Evolutionary conservation across 2,888 invertebrate genomes (phyloP), one percentile per base, ranked within the genome.

Genomic region (Aphidius colemani): DNA sequence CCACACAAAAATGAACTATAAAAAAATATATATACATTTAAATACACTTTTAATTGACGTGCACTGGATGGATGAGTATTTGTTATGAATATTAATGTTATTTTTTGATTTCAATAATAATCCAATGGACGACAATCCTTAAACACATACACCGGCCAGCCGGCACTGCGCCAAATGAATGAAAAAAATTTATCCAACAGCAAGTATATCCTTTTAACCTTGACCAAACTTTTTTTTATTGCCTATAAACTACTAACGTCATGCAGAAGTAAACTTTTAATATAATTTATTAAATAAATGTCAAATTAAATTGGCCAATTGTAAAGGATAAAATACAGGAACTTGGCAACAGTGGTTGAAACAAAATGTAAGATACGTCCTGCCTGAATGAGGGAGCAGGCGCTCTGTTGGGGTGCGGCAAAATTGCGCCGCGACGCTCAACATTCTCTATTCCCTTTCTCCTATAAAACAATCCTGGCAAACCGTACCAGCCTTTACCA

Each of bases 371-470:
- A 40, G n/a, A 56, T 56, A 41, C 55, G 57, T 63, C 64, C 61
- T 63, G 56, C 49, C 49, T 59, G 59, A 60, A 43, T 49, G 59
- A 63, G 63, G 61, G 71, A 68, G 72, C 70, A 77, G 70, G 75
- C 76, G 77, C 76, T 78, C 69, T 74, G 72, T 73, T 77, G 80
- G 79, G 80, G 30, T 78, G 80, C 80, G 79, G 80, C 79, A 78
- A 72, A 65, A 48, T 75, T 75, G 75, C 75, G 75, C 74, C 78
- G 76, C 77, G 75, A 72, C 75, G 76, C 76, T 74, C 69, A 69
- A 72, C 72, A 70, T 75, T 71, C 73, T 65, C 45, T 49, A 39
- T 45, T 59, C 43, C 55, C 53, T 55, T 50, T 30, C 30, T 30
- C 58, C 55, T 59, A 49, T n/a, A 45, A 30, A 11, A 7, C 6